These are phyloP conservation scores for Anolis carolinensis DNA, from an alignment of 2,113 vertebrate species.

Conservation along the genomic window DNA sequence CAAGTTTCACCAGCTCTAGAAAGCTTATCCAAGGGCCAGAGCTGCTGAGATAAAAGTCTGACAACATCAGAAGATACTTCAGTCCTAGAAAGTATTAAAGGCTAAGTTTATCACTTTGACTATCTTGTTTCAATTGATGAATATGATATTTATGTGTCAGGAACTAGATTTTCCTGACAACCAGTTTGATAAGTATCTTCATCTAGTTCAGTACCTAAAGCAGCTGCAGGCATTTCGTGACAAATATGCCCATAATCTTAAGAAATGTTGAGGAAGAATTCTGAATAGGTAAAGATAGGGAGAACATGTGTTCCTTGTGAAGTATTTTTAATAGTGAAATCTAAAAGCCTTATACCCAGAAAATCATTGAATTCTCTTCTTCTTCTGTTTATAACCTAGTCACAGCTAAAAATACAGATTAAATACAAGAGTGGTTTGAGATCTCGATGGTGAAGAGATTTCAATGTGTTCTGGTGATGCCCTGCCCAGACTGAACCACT, in stretches of 20 bases:
- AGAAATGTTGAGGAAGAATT: background rate
- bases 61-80: background rate
- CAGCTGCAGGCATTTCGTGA: background rate
- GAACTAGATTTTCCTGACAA: background rate
- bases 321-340: background rate
- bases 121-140: background rate
- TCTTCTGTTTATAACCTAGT: background rate
- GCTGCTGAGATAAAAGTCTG: background rate
- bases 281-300: fast-evolving
- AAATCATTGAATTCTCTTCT: background rate
- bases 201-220: background rate
- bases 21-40: background rate
- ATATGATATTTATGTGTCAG: background rate
- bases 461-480: no score
- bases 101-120: background rate
- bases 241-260: background rate
- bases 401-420: background rate
- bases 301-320: background rate
- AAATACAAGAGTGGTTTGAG: background rate
- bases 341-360: fast-evolving
- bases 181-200: background rate
- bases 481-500: no score
- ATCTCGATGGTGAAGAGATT: no score
- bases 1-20: background rate
- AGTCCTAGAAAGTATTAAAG: background rate